A percentile compares a stretch with the other conserved stretches of the same genome.
phyloP scores from a whole-genome alignment of 2,113 vertebrate species.

The Sceloporus tristichus region DNA sequence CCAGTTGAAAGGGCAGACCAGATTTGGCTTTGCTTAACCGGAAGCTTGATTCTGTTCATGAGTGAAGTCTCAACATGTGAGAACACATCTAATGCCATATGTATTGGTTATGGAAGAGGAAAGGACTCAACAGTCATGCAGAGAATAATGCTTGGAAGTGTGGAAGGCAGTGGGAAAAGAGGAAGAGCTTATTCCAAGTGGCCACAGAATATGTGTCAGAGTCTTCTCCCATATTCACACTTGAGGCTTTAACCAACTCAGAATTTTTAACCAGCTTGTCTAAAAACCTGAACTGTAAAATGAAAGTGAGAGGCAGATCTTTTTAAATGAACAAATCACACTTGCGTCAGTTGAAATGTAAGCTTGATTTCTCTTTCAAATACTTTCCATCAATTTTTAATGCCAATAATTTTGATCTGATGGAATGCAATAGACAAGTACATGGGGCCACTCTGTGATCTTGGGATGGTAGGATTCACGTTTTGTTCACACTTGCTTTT shows the following conservation, averaged over 20 bases:
- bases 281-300: background rate
- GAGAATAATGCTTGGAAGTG: no score
- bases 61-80: no score
- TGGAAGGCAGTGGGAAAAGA: no score
- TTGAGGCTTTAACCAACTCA: background rate
- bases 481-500: background rate
- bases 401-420: background rate
- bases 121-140: no score
- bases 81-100: no score
- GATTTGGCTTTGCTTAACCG: no score
- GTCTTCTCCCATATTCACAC: background rate
- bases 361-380: background rate
- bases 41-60: no score
- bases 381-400: background rate
- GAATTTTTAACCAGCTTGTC: background rate
- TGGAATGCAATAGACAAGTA: background rate
- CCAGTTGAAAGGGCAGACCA: no score
- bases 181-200: no score
- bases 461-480: background rate
- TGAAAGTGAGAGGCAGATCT: background rate
- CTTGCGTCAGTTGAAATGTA: background rate
- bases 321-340: background rate
- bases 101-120: no score
- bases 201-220: background rate
- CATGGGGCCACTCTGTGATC: background rate